phyloP scores from a whole-genome alignment of 2,113 vertebrate species.

The Motacilla alba region DNA sequence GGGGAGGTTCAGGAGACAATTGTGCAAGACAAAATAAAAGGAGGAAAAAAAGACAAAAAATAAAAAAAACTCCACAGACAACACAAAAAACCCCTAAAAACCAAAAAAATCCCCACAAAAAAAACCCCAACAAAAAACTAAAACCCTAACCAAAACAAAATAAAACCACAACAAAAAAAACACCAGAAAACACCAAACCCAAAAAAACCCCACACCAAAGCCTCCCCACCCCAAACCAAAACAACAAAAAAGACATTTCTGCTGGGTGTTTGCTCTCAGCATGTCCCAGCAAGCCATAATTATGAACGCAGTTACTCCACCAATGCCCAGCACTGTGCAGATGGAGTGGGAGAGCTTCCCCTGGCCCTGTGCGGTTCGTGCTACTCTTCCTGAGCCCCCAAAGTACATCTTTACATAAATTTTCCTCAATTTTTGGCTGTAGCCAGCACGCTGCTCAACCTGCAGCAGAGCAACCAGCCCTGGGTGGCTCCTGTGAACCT shows the following conservation, averaged over 20 bases:
- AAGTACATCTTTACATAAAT: not conserved
- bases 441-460: not conserved
- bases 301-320: not conserved
- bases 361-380: not conserved
- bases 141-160: not conserved
- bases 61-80: not conserved
- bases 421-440: not conserved
- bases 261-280: not conserved
- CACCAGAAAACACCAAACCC: not conserved
- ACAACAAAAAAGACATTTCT: not conserved
- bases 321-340: accelerated
- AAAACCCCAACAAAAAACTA: too few species aligned
- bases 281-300: not conserved
- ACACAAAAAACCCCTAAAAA: not conserved
- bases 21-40: not conserved
- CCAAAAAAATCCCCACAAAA: not conserved
- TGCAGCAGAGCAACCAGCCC: accelerated
- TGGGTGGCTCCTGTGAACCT: accelerated
- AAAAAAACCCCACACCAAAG: not conserved
- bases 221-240: not conserved
- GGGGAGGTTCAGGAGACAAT: not conserved
- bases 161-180: not conserved
- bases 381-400: not conserved
- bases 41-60: not conserved
- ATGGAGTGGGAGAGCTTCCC: not conserved